phyloP scores from a whole-genome alignment of 2,113 vertebrate genomes.

The Shinisaurus crocodilurus region DNA sequence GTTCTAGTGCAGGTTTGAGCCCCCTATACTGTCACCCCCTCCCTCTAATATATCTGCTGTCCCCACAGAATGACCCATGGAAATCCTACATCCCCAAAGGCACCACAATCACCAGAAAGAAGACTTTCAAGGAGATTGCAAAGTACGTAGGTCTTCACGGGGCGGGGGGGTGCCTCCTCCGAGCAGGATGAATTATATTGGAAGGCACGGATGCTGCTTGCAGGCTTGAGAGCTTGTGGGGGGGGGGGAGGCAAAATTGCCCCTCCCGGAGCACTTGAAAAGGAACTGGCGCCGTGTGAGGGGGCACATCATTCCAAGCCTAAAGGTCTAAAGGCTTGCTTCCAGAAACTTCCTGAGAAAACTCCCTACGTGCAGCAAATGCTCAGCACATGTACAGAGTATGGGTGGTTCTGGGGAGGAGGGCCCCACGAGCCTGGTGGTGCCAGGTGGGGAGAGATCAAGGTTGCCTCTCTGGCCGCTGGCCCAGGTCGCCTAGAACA shows the following conservation, averaged over 20 bases:
- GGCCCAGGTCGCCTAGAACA: background rate
- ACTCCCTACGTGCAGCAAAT: too few species aligned
- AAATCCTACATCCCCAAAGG: constrained; percentile 74
- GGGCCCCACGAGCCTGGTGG: background rate
- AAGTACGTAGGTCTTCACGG: constrained; percentile 72
- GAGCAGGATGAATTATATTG: too few species aligned
- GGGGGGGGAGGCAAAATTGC: background rate
- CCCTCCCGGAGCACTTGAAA: too few species aligned
- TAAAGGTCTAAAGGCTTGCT: background rate
- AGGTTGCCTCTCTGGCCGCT: background rate
- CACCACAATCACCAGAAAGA: constrained; percentile 74
- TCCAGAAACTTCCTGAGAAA: too few species aligned
- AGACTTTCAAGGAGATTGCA: constrained; percentile 83
- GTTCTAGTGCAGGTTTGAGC: background rate
- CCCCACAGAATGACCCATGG: constrained; percentile 76
- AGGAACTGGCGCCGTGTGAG: background rate
- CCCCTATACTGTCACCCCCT: too few species aligned
- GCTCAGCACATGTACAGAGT: background rate
- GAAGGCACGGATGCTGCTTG: too few species aligned
- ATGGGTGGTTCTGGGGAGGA: too few species aligned
- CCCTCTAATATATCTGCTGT: rapidly evolving
- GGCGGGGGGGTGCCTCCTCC: background rate
- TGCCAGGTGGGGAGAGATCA: background rate
- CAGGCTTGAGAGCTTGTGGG: too few species aligned
- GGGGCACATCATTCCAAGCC: background rate